Evolutionary conservation across 1,140 invertebrate species (phyloP), one percentile per base, ranked within the genome.

Genomic region (Trigoniulus corallinus): DNA sequence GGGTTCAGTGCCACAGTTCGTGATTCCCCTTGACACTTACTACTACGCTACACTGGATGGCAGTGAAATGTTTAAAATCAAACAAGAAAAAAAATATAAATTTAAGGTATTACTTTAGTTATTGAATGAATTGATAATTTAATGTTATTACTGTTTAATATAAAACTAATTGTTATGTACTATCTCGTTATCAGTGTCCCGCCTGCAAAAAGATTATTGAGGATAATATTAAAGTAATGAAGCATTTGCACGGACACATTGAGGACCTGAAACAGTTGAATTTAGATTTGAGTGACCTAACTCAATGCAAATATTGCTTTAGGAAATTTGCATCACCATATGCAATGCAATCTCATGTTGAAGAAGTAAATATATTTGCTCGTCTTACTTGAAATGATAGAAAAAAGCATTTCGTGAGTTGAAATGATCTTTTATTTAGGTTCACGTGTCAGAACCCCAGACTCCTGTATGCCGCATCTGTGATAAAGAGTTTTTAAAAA

Each of bases 311-410:
- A 56, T 63, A 68, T 50, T 69, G 67, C 54, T 68, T 63, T 54
- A 63, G 63, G 49, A 64, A 68, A 55, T 69, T 69, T 59, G 66
- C 68, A 51, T 68, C 67, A 15, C 66, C 64, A 10, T 66, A 65
- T 54, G 64, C 64, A 46, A 67, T 68, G 65, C 66, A 69, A 58
- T 64, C 61, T 13, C 67, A 69, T 51, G 59, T 67, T n/a, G 67
- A 68, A 55, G 65, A 65, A 58, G 66, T 68, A 58, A 53, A 48
- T 20, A 15, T 52, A 10, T 26, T 46, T 29, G 29, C 18, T 46
- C 2, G 7, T 20, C 21, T 26, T 27, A 25, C 29, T 48, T 25
- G 15, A 47, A n/a, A n/a, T n/a, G n/a, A n/a, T n/a, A n/a, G n/a
- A n/a, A n/a, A n/a, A n/a, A n/a, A n/a, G n/a, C 7, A 37, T 37